phyloP scores from a whole-genome alignment of 2,797 vertebrate species.

The Lepus townsendii region DNA sequence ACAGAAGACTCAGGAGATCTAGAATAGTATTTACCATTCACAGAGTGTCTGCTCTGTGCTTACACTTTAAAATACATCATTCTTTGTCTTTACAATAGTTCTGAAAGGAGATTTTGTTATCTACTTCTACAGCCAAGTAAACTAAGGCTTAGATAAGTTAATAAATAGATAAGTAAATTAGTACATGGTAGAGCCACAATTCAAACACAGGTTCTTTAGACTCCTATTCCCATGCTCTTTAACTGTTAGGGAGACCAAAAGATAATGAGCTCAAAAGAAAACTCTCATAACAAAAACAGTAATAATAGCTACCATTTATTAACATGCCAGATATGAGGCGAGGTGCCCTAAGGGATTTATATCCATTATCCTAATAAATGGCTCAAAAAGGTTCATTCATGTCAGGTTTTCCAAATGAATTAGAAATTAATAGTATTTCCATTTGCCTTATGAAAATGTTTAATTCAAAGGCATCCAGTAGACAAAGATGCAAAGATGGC shows the following conservation, averaged over 20 bases:
- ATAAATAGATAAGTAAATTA: slow-evolving; percentile 5
- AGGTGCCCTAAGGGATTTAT: not conserved
- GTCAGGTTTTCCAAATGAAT: slow-evolving; percentile 22
- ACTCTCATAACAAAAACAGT: not conserved
- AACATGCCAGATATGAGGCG: not conserved
- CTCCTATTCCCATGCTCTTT: not conserved
- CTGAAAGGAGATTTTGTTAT: not conserved
- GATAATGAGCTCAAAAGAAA: not conserved
- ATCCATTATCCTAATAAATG: not conserved
- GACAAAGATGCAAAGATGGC: not conserved
- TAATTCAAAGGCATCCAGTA: slow-evolving; percentile 2
- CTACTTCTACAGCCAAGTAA: not conserved
- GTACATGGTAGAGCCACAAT: not conserved
- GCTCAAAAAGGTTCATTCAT: not conserved
- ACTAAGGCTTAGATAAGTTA: not conserved
- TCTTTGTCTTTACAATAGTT: not conserved
- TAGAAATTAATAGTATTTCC: slow-evolving; percentile 34
- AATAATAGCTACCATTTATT: slow-evolving; percentile 18
- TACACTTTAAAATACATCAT: not conserved
- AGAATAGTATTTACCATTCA: not conserved
- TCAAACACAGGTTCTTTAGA: slow-evolving; percentile 19
- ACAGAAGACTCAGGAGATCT: not conserved
- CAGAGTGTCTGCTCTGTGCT: not conserved
- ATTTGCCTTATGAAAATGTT: slow-evolving; percentile 12
- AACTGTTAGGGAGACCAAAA: not conserved